Evolutionary conservation across 2,888 invertebrate species (phyloP).

Genomic region (Cylindroiulus punctatus): DNA sequence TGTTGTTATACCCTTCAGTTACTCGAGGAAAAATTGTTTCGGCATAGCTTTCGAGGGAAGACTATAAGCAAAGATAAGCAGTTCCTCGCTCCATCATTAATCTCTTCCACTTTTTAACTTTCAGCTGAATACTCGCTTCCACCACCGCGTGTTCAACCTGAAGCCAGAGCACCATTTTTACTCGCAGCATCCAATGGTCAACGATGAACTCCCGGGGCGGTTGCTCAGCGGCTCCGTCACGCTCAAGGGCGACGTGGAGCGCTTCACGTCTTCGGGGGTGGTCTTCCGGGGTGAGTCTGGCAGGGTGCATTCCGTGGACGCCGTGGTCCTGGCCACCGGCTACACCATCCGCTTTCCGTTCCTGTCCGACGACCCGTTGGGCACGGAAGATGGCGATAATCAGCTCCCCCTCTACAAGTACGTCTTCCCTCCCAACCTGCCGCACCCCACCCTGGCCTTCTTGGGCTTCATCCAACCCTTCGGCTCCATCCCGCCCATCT

Average conservation of each 20-base stretch:
- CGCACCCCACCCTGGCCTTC: slow-evolving; percentile 54
- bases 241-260: slow-evolving; percentile 62
- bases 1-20: too few species aligned
- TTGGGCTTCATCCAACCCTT: slow-evolving; percentile 56
- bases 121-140: slow-evolving; percentile 62
- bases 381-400: neutral
- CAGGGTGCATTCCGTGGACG: slow-evolving; percentile 63
- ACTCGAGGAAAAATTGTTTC: too few species aligned
- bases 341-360: slow-evolving; percentile 64
- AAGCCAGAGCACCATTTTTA: slow-evolving; percentile 62
- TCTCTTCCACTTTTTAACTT: too few species aligned
- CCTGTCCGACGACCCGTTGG: slow-evolving; percentile 62
- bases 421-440: slow-evolving; percentile 53
- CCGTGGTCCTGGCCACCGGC: slow-evolving; percentile 65
- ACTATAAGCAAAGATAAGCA: too few species aligned
- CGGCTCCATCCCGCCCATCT: slow-evolving; percentile 55
- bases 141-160: slow-evolving; percentile 65
- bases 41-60: too few species aligned
- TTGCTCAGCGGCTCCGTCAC: slow-evolving; percentile 64
- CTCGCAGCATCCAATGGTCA: slow-evolving; percentile 60
- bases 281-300: slow-evolving; percentile 62
- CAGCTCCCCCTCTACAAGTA: slow-evolving; percentile 55
- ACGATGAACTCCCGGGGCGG: slow-evolving; percentile 66
- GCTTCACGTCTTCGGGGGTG: slow-evolving; percentile 61
- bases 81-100: too few species aligned